phyloP scores from a whole-genome alignment of 1,140 invertebrate genomes.

The Bombus sibiricus region DNA sequence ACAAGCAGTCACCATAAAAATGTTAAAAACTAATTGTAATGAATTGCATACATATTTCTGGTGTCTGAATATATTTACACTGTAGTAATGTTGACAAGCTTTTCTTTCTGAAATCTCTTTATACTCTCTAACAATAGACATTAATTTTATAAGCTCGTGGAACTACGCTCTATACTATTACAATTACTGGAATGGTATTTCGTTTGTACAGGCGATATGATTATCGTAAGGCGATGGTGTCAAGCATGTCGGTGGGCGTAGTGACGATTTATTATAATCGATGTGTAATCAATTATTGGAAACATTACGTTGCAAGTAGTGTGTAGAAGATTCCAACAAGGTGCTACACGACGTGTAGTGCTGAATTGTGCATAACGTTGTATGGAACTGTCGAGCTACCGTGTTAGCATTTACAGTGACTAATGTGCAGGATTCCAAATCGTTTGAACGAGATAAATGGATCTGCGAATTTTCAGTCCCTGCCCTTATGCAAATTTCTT shows the following conservation, averaged over 20 bases:
- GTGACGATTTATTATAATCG: background rate
- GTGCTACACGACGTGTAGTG: background rate
- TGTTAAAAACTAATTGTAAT: background rate
- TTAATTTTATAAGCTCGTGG: background rate
- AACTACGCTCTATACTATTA: slow-evolving; percentile 1
- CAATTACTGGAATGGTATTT: background rate
- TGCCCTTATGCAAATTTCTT: slow-evolving; percentile 7
- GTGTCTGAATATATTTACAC: background rate
- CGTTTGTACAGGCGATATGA: background rate
- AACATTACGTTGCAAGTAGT: background rate
- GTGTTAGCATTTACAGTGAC: slow-evolving; percentile 30
- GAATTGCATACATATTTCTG: too few relatives aligned
- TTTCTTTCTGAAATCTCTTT: background rate
- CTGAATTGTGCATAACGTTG: slow-evolving; percentile 22
- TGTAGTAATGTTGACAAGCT: background rate
- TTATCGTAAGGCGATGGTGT: background rate
- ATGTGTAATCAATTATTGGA: background rate
- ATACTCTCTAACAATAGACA: background rate
- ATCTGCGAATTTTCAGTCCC: background rate
- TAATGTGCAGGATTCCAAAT: slow-evolving; percentile 15
- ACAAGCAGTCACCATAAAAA: background rate
- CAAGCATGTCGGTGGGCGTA: slow-evolving; percentile 1
- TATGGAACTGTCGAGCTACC: background rate
- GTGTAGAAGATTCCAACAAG: slow-evolving; percentile 8
- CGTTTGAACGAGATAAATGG: background rate